Evolutionary conservation across 2,888 invertebrate genomes (phyloP).

Genomic region (Drosophila mimica): DNA sequence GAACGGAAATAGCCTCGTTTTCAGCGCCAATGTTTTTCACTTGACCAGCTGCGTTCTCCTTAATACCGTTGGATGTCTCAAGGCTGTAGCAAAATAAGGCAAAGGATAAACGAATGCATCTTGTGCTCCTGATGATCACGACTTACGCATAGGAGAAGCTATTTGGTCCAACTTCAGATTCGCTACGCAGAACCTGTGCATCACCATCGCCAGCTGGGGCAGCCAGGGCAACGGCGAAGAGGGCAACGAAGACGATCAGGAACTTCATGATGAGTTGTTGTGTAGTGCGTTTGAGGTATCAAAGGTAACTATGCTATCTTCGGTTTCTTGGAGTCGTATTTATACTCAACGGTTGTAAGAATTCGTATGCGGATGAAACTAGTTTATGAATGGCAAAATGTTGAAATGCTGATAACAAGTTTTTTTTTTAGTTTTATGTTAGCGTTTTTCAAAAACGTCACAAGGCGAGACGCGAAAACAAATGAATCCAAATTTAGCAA

Average conservation of each 20-base stretch:
- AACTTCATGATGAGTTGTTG: constrained; percentile 63
- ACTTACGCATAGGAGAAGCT: constrained; percentile 84
- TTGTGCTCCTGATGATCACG: not conserved
- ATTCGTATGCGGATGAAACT: constrained; percentile 13
- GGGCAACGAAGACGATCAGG: constrained; percentile 66
- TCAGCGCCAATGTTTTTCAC: constrained; percentile 65
- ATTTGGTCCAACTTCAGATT: constrained; percentile 60
- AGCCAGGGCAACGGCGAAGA: constrained; percentile 70
- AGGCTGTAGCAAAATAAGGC: constrained; percentile 2
- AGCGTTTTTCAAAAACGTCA: constrained; percentile 16
- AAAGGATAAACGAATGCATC: constrained; percentile 3
- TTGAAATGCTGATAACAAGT: constrained; percentile 18
- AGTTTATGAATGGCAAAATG: constrained; percentile 23
- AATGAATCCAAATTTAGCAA: constrained; percentile 5
- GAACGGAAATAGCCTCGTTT: constrained; percentile 66
- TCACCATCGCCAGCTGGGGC: constrained; percentile 24
- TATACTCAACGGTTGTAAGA: constrained; percentile 19
- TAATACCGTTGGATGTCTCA: constrained; percentile 75
- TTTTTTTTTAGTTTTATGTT: constrained; percentile 4
- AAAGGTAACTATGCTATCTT: constrained; percentile 29
- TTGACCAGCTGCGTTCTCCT: constrained; percentile 47
- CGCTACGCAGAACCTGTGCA: not conserved
- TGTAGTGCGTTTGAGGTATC: constrained; percentile 40
- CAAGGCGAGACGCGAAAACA: constrained; percentile 17
- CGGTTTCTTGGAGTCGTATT: constrained; percentile 16